Evolutionary conservation across 2,888 invertebrate species (phyloP).

Genomic region (Stramonita haemastoma): DNA sequence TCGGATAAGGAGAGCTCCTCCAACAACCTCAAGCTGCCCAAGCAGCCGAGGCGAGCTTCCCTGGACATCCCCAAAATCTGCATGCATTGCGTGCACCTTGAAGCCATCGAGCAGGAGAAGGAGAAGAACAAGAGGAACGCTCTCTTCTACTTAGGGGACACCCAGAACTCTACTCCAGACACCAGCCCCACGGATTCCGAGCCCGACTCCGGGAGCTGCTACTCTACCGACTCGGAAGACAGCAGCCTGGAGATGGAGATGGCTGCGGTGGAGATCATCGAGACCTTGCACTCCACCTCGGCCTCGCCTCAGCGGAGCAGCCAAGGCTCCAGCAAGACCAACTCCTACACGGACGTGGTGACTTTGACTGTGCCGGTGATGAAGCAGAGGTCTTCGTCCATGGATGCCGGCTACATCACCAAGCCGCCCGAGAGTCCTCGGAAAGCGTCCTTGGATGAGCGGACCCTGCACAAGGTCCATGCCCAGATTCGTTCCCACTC

Average conservation of each 20-base stretch:
- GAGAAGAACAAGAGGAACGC: conserved; percentile 48
- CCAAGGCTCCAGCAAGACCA: conserved; percentile 39
- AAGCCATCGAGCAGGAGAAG: conserved; percentile 58
- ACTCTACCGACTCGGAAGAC: conserved; percentile 47
- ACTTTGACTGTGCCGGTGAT: conserved; percentile 70
- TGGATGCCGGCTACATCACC: conserved; percentile 66
- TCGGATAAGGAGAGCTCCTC: conserved; percentile 57
- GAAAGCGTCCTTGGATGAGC: conserved; percentile 64
- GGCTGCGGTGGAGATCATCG: conserved; percentile 9
- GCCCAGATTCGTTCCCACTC: conserved; percentile 70
- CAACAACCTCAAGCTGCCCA: conserved; percentile 52
- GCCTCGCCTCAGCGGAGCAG: conserved; percentile 35
- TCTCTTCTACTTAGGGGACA: conserved; percentile 35
- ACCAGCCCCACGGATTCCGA: conserved; percentile 44
- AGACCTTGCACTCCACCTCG: conserved; percentile 22
- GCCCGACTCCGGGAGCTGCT: conserved; percentile 30
- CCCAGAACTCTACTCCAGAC: conserved; percentile 32
- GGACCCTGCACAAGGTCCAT: conserved; percentile 53
- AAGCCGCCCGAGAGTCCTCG: conserved; percentile 47
- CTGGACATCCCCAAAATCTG: conserved; percentile 73
- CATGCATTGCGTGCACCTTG: conserved; percentile 73
- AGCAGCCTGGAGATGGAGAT: conserved; percentile 40
- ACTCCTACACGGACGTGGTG: conserved; percentile 62
- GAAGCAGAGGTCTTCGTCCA: conserved; percentile 70
- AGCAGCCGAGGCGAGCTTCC: conserved; percentile 62